A percentile compares a stretch with the other conserved stretches of the same genome.
Conservation (phyloP, 1,140 invertebrate genomes). For the Oncopeltus fasciatus region DNA sequence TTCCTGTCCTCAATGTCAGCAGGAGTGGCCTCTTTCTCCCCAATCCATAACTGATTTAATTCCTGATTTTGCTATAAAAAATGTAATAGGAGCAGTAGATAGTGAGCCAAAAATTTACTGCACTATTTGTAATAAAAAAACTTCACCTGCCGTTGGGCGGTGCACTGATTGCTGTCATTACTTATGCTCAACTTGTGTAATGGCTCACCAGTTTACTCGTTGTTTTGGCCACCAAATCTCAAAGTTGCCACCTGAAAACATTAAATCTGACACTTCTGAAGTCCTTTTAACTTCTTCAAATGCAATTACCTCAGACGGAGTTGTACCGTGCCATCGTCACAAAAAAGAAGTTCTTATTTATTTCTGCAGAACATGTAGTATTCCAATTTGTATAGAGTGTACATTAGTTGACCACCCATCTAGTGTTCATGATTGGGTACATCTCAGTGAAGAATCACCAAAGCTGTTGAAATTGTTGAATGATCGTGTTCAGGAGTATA, state of each 20-base stretch:
- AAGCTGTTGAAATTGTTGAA: conserved; percentile 71
- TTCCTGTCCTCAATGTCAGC: conserved; percentile 64
- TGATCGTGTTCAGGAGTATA: conserved; percentile 66
- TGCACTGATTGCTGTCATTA: no score
- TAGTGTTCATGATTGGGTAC: conserved; percentile 70
- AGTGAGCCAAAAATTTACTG: no score
- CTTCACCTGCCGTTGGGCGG: no score
- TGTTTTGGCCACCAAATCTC: conserved; percentile 83
- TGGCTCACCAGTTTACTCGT: no score
- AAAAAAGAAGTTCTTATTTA: conserved; percentile 78
- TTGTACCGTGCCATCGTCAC: conserved; percentile 64
- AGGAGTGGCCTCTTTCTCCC: conserved; percentile 45
- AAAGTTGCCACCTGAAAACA: conserved; percentile 46
- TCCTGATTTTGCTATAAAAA: no score
- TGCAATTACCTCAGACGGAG: conserved; percentile 51
- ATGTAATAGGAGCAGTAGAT: no score
- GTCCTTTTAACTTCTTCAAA: conserved; percentile 23
- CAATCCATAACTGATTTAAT: conserved; percentile 45
- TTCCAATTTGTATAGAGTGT: conserved; percentile 88
- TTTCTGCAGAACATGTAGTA: conserved; percentile 77
- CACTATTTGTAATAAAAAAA: no score
- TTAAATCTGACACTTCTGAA: conserved; percentile 27
- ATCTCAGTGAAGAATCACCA: conserved; percentile 58
- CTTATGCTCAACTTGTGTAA: no score
- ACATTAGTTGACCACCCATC: conserved; percentile 73